Conservation (phyloP, 1,140 invertebrate genomes). For the Drosophila athabasca region DNA sequence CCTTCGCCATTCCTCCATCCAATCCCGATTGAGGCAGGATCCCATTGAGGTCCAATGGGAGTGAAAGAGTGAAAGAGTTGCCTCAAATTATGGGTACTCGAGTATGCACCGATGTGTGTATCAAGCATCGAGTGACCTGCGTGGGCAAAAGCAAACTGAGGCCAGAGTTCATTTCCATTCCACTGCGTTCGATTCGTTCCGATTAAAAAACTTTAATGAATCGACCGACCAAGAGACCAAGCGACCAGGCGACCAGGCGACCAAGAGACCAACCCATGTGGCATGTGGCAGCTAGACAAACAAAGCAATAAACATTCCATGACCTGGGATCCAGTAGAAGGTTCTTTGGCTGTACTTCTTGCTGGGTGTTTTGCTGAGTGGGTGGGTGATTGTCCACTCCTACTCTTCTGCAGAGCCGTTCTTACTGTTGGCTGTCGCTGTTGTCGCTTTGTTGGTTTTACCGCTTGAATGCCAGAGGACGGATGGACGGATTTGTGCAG, state of each 20-base stretch:
- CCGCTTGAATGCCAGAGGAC: conserved; percentile 3
- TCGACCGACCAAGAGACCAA: background rate
- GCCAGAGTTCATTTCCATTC: conserved; percentile 30
- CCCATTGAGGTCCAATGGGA: no score
- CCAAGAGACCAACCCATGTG: conserved; percentile 3
- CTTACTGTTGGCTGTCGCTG: conserved; percentile 3
- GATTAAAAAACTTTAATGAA: conserved; percentile 46
- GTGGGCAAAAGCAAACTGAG: no score
- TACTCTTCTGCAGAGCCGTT: background rate
- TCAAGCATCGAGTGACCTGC: no score
- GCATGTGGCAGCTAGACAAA: conserved; percentile 37
- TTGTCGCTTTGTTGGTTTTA: conserved; percentile 23
- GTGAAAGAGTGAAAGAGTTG: no score
- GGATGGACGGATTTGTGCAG: background rate
- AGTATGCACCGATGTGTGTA: no score
- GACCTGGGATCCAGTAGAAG: background rate
- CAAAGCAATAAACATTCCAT: conserved; percentile 70
- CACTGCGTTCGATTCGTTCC: conserved; percentile 21
- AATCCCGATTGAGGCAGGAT: no score
- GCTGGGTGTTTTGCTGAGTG: no score
- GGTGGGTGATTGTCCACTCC: no score
- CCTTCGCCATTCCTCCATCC: background rate
- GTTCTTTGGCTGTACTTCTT: no score
- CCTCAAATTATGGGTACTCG: no score
- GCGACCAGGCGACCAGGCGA: background rate